Evolutionary conservation across 2,113 vertebrate genomes (phyloP).

Genomic region (Scartelaos histophorus): DNA sequence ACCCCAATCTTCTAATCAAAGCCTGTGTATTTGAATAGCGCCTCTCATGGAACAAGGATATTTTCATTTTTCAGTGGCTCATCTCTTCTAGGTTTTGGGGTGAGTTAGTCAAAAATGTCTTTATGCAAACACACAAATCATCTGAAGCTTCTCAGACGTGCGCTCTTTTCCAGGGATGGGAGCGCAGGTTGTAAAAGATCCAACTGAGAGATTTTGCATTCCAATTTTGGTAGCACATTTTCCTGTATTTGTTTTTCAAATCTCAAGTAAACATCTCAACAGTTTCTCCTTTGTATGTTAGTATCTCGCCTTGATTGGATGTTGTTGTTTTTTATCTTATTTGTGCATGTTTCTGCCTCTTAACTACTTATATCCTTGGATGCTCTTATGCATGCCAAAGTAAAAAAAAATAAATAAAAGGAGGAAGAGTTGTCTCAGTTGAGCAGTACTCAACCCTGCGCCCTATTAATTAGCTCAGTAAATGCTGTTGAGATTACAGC

Average conservation of each 20-base stretch:
- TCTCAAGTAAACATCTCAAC: no score
- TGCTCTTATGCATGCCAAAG: slow-evolving; percentile 23
- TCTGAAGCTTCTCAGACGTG: no score
- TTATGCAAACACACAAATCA: not conserved
- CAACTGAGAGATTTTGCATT: no score
- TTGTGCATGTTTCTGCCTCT: not conserved
- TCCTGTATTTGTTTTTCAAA: no score
- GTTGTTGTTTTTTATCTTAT: not conserved
- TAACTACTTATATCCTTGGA: not conserved
- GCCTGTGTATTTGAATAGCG: not conserved
- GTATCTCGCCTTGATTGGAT: not conserved
- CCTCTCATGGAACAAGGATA: not conserved
- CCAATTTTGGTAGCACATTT: no score
- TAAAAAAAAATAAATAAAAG: slow-evolving; percentile 32
- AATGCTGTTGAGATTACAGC: slow-evolving; percentile 60
- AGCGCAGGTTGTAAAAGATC: no score
- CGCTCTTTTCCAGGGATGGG: no score
- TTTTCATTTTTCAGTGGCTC: not conserved
- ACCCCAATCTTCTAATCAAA: not conserved
- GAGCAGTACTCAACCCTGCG: slow-evolving; percentile 57
- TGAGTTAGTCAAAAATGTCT: not conserved
- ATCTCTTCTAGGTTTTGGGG: not conserved
- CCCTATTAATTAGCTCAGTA: slow-evolving; percentile 65
- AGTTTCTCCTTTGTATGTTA: not conserved
- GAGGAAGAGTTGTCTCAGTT: slow-evolving; percentile 47